Base-by-base conservation (phyloP, 1,140 invertebrate species). In the Potamilus streckersoni region DNA sequence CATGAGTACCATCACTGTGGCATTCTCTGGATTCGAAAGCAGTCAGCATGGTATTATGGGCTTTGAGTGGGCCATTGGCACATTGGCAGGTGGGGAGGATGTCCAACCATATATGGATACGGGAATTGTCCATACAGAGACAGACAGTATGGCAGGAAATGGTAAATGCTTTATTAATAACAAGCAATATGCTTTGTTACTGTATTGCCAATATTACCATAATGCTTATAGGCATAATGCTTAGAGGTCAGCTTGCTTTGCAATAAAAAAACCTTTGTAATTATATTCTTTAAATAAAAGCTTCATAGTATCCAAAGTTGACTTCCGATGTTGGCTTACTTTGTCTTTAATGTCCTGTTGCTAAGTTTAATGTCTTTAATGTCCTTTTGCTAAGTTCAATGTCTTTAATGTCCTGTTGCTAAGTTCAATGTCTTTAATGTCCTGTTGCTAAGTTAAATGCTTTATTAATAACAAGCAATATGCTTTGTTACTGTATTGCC, bases 21-120 rank as follows among this genome's bases (percentile, higher is more conserved):
- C 57, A 16, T 76, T 75, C n/a, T 20, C 55, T 58, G 77, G 72
- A 0, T 79, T 79, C 67, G 77, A 79, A 64, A 79, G 77, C 49
- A 71, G 57, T 66, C 23, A 60, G 19, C 69, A 79, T 67, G 77
- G 76, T 49, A 69, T 78, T 15, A 65, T 49, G 56, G 17, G 16
- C 15, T 73, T 67, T 70, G 72, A 74, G n/a, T 75, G 73, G 74
- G 73, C 78, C 2, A 73, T 79, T 23, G 78, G 78, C 15, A 71
- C 69, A 6, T 12, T 59, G 12, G 69, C 74, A 64, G 59, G 58
- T 19, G 60, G 58, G 11, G 78, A 76, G 56, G 78, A 79, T 62
- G 31, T 79, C 38, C 69, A 70, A 27, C 77, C 77, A 2, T 79
- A 62, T 23, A 14, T 71, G 17, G 68, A 70, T 17, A 15, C 64